phyloP scores from a whole-genome alignment of 1,140 invertebrate species.

The Chironomus tepperi region DNA sequence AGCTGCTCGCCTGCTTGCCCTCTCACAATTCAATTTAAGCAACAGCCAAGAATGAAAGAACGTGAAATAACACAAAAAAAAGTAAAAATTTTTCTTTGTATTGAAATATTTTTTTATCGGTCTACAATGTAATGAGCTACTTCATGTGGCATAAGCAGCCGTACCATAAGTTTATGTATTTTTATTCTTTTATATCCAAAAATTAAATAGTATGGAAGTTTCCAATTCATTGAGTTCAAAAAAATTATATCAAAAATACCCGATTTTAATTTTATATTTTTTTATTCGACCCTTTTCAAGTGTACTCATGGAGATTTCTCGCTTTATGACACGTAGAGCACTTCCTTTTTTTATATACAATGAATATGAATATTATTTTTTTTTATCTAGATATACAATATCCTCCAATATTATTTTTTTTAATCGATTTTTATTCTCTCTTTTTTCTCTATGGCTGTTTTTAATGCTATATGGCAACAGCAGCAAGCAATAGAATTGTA shows the following conservation, averaged over 20 bases:
- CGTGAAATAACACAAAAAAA: not conserved
- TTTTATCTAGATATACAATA: too few species aligned
- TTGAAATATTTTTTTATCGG: not conserved
- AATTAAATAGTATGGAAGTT: slow-evolving; percentile 14
- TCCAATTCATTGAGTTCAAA: slow-evolving; percentile 1
- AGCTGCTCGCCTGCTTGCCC: not conserved
- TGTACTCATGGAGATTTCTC: not conserved
- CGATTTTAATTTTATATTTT: not conserved
- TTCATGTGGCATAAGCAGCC: not conserved
- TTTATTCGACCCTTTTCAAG: slow-evolving; percentile 4
- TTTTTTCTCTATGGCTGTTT: too few species aligned
- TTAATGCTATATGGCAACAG: too few species aligned
- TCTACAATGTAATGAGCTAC: not conserved
- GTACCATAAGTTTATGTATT: slow-evolving; percentile 4
- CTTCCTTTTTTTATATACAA: not conserved
- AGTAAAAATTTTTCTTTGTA: not conserved
- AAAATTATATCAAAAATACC: not conserved
- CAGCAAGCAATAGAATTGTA: too few species aligned
- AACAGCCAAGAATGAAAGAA: not conserved
- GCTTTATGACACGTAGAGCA: not conserved
- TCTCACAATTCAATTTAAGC: slow-evolving; percentile 2
- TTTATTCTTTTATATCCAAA: not conserved
- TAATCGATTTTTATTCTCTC: too few species aligned
- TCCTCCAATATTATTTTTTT: too few species aligned
- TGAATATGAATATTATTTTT: too few species aligned